These are phyloP conservation scores for Candoia aspera DNA, from an alignment of 2,113 vertebrate species.

Conservation along the genomic window DNA sequence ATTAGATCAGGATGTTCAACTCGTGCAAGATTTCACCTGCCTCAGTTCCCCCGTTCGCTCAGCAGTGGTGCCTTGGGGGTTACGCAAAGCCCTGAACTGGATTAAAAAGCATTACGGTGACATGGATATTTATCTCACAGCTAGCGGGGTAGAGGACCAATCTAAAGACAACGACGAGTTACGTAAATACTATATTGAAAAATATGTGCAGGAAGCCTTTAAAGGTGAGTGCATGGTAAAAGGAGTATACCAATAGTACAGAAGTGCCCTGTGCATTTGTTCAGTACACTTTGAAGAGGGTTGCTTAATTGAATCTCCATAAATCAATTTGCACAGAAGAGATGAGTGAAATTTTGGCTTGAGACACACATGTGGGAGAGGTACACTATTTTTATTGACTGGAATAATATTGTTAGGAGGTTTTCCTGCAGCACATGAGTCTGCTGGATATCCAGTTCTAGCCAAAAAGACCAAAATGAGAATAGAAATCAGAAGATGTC, in stretches of 20 bases:
- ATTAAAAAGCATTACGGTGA: slow-evolving; percentile 81
- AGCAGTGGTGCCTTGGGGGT: slow-evolving; percentile 86
- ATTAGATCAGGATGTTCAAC: slow-evolving; percentile 75
- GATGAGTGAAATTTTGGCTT: background rate
- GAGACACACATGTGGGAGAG: background rate
- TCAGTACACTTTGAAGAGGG: background rate
- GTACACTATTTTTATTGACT: background rate
- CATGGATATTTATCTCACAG: slow-evolving; percentile 84
- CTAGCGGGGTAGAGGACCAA: slow-evolving; percentile 88
- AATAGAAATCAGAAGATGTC: background rate
- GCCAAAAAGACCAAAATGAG: background rate
- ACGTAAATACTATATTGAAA: slow-evolving; percentile 83
- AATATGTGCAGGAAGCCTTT: slow-evolving; percentile 86
- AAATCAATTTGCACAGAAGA: background rate
- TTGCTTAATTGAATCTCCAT: background rate
- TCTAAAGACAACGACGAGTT: slow-evolving; percentile 79
- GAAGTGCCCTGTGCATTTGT: background rate
- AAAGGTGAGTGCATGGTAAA: slow-evolving; percentile 79
- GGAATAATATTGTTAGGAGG: background rate
- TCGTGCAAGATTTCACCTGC: slow-evolving; percentile 85
- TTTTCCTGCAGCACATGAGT: background rate
- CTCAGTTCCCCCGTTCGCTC: slow-evolving; percentile 77
- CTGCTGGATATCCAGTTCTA: background rate
- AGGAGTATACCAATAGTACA: background rate
- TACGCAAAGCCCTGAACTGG: slow-evolving; percentile 85